phyloP scores from a whole-genome alignment of 2,888 invertebrate species.

The Pristionchus entomophagus region DNA sequence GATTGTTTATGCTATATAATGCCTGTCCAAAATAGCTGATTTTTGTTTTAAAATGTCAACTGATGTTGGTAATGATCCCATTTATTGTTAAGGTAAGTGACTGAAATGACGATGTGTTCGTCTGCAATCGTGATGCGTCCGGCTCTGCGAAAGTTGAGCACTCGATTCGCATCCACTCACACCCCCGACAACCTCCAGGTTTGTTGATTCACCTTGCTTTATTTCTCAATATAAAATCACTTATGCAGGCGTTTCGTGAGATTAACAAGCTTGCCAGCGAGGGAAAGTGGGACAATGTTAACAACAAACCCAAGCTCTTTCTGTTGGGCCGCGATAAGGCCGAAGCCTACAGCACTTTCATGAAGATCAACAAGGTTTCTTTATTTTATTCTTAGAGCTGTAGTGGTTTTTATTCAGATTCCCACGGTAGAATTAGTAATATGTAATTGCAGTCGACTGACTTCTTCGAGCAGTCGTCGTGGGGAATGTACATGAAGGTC shows the following conservation, averaged over 20 bases:
- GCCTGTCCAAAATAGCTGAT: too few species aligned
- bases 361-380: conserved; percentile 42
- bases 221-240: not conserved
- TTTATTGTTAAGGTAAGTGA: not conserved
- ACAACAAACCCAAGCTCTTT: conserved; percentile 67
- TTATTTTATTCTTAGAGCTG: not conserved
- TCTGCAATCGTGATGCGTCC: conserved; percentile 3
- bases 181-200: conserved; percentile 41
- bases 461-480: conserved; percentile 61
- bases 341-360: conserved; percentile 61
- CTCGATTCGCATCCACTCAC: conserved; percentile 26
- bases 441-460: conserved; percentile 54
- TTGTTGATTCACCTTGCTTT: not conserved
- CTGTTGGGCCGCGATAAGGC: conserved; percentile 61
- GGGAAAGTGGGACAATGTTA: conserved; percentile 72
- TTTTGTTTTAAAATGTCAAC: not conserved
- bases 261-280: conserved; percentile 68
- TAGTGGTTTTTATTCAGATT: not conserved
- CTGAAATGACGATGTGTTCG: conserved; percentile 16
- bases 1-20: too few species aligned
- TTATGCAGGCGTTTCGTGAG: conserved; percentile 50
- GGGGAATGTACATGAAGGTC: conserved; percentile 62
- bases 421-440: not conserved
- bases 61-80: too few species aligned
- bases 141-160: conserved; percentile 1